Conservation (phyloP, 2,797 vertebrate genomes). For the Thripadectes ignobilis region DNA sequence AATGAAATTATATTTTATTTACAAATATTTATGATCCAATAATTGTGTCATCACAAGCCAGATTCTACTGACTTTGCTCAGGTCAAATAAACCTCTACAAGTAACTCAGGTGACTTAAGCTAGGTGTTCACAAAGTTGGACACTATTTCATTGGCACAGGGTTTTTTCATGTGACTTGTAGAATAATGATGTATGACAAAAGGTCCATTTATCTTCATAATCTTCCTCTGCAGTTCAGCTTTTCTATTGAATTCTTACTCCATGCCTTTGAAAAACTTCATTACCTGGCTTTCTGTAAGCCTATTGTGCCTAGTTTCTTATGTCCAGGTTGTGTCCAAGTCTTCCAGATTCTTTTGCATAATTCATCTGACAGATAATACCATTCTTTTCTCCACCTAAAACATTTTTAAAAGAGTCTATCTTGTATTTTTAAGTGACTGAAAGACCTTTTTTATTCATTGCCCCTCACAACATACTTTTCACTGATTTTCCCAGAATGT, state of each 20-base stretch:
- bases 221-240: not conserved
- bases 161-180: not conserved
- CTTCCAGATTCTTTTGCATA: not conserved
- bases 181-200: not conserved
- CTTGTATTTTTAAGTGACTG: not conserved
- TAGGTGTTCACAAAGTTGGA: not conserved
- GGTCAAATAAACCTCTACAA: not conserved
- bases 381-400: not conserved
- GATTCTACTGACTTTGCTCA: not conserved
- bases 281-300: not conserved
- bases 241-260: not conserved
- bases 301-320: not conserved
- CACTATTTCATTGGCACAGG: not conserved
- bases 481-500: not conserved
- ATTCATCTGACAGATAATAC: not conserved
- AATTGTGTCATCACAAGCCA: not conserved
- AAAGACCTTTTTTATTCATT: not conserved
- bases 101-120: not conserved
- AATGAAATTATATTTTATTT: not conserved
- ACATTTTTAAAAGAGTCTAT: not conserved
- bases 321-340: not conserved
- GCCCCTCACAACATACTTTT: not conserved
- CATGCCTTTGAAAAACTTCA: not conserved
- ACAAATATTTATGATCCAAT: not conserved
- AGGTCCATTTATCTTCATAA: not conserved